phyloP scores from a whole-genome alignment of 1,140 invertebrate genomes.

The Hylaeus volcanicus region DNA sequence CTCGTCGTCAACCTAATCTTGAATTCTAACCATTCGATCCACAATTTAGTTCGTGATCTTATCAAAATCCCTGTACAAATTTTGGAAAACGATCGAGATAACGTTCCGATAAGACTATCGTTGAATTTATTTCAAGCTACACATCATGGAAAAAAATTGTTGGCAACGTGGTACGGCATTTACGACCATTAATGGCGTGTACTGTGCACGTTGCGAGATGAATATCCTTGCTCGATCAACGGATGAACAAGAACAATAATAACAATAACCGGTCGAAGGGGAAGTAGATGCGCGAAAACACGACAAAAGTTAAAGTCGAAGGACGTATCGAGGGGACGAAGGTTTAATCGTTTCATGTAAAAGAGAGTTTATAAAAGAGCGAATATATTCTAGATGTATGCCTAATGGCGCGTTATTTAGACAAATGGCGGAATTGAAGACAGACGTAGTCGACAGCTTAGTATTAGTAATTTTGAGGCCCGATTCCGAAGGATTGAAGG shows the following conservation, averaged over 20 bases:
- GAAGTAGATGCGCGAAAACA: conserved; percentile 50
- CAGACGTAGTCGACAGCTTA: conserved; percentile 56
- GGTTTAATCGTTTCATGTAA: conserved; percentile 57
- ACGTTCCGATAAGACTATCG: neutral
- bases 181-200: conserved; percentile 43
- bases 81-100: neutral
- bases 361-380: conserved; percentile 61
- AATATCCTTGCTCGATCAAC: conserved; percentile 22
- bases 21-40: neutral
- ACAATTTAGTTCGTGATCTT: too few relatives aligned
- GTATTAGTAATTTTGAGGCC: conserved; percentile 47
- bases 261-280: neutral
- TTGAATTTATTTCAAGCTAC: neutral
- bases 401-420: conserved; percentile 57
- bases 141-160: neutral
- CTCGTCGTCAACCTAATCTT: too few relatives aligned
- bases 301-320: conserved; percentile 38
- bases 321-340: conserved; percentile 52
- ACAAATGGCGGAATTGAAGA: conserved; percentile 53
- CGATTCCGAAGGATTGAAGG: conserved; percentile 47
- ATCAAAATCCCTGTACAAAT: too few relatives aligned
- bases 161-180: conserved; percentile 22
- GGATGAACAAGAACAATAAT: conserved; percentile 16
- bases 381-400: conserved; percentile 60
- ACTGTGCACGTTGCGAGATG: conserved; percentile 35